These are phyloP conservation scores for Pogonocherus hispidulus DNA, from an alignment of 2,888 invertebrate species.

Conservation along the genomic window DNA sequence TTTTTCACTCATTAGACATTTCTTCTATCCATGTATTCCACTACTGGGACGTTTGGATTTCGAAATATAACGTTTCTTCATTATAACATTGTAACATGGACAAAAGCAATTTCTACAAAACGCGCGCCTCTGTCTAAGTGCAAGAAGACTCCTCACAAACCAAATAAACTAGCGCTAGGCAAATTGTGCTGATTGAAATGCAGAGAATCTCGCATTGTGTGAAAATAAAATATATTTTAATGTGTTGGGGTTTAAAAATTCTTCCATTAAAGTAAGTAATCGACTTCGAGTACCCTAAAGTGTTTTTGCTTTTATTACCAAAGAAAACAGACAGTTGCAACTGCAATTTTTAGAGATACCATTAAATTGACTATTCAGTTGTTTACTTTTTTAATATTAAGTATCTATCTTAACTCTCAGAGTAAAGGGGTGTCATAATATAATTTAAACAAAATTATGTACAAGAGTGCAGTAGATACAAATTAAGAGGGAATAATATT, in stretches of 20 bases:
- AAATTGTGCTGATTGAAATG: slow-evolving; percentile 67
- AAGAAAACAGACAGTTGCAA: slow-evolving; percentile 8
- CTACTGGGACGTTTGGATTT: too few relatives aligned
- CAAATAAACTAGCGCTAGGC: slow-evolving; percentile 45
- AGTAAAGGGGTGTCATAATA: too few relatives aligned
- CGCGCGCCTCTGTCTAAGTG: slow-evolving; percentile 10
- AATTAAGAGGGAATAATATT: too few relatives aligned
- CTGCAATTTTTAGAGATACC: neutral
- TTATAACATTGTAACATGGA: too few relatives aligned
- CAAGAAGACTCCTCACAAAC: slow-evolving; percentile 22
- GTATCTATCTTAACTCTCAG: neutral
- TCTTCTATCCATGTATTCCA: too few relatives aligned
- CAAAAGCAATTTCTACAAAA: too few relatives aligned
- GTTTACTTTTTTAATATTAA: slow-evolving; percentile 1
- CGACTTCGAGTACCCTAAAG: slow-evolving; percentile 14
- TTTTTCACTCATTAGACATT: too few relatives aligned
- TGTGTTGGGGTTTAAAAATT: slow-evolving; percentile 26
- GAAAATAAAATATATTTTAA: slow-evolving; percentile 39
- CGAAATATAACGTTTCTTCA: too few relatives aligned
- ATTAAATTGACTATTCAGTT: neutral
- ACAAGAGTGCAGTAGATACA: too few relatives aligned
- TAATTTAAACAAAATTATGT: too few relatives aligned
- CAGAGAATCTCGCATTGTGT: slow-evolving; percentile 49
- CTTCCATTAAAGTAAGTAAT: slow-evolving; percentile 28
- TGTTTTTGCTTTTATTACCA: slow-evolving; percentile 16